Percentiles rank a stretch among this genome's conserved stretches.
These are phyloP conservation scores for Ranitomeya variabilis DNA, from an alignment of 2,113 vertebrate genomes.

Conservation along the genomic window DNA sequence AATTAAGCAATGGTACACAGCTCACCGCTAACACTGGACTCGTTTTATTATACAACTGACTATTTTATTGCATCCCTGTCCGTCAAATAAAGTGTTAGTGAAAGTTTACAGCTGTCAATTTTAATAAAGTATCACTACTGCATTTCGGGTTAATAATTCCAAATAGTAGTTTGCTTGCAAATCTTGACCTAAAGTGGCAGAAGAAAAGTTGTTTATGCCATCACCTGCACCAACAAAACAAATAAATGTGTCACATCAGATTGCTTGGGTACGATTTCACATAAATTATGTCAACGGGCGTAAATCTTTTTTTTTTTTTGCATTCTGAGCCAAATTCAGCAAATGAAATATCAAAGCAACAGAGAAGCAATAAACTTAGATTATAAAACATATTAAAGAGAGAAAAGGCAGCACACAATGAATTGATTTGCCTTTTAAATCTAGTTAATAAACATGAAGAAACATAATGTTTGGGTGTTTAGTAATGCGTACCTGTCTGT, in stretches of 20 bases:
- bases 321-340: slow-evolving; percentile 27
- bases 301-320: slow-evolving; percentile 32
- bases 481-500: background rate
- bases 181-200: slow-evolving; percentile 49
- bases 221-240: slow-evolving; percentile 18
- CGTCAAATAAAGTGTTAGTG: slow-evolving; percentile 23
- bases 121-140: slow-evolving; percentile 9
- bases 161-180: slow-evolving; percentile 27
- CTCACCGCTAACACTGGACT: slow-evolving; percentile 19
- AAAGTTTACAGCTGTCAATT: slow-evolving; percentile 34
- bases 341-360: slow-evolving; percentile 43
- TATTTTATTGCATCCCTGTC: background rate
- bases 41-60: slow-evolving; percentile 19
- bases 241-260: slow-evolving; percentile 49
- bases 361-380: slow-evolving; percentile 41
- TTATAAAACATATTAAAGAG: slow-evolving; percentile 42
- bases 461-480: background rate
- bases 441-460: background rate
- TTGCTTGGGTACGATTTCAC: slow-evolving; percentile 38
- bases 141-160: slow-evolving; percentile 19
- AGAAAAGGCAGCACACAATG: background rate
- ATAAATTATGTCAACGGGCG: slow-evolving; percentile 41
- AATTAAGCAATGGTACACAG: slow-evolving; percentile 10
- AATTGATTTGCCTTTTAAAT: slow-evolving; percentile 40
- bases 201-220: slow-evolving; percentile 25